These are phyloP conservation scores for Prietella phreatophila DNA, from an alignment of 2,113 vertebrate genomes.

Conservation along the genomic window DNA sequence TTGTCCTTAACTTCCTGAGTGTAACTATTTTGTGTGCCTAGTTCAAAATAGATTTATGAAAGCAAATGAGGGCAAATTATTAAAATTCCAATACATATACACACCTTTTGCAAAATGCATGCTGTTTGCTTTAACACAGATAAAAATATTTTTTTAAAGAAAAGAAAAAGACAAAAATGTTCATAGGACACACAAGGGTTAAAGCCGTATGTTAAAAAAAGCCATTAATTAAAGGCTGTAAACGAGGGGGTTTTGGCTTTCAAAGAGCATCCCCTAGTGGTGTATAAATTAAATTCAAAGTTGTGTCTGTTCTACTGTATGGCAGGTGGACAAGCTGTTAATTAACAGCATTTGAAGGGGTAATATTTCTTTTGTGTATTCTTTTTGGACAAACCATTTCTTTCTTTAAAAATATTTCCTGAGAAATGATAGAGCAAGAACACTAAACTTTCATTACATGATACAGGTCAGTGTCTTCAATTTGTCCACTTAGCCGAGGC, in stretches of 20 bases:
- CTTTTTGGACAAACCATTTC: neutral
- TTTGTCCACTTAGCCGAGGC: neutral
- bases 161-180: no score
- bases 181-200: no score
- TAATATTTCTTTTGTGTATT: neutral
- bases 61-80: no score
- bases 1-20: no score
- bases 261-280: slow-evolving; percentile 42
- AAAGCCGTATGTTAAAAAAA: neutral
- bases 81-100: no score
- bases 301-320: neutral
- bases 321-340: neutral
- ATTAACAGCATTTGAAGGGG: neutral
- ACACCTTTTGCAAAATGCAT: no score
- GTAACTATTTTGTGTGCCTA: no score
- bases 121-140: no score
- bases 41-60: no score
- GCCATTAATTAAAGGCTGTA: neutral
- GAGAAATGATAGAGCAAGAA: neutral
- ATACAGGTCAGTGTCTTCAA: neutral
- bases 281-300: neutral
- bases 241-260: neutral
- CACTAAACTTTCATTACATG: neutral
- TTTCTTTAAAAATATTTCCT: neutral
- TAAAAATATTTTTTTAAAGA: no score